These are phyloP conservation scores for Mycteria americana DNA, from an alignment of 2,797 vertebrate genomes.

Conservation along the genomic window DNA sequence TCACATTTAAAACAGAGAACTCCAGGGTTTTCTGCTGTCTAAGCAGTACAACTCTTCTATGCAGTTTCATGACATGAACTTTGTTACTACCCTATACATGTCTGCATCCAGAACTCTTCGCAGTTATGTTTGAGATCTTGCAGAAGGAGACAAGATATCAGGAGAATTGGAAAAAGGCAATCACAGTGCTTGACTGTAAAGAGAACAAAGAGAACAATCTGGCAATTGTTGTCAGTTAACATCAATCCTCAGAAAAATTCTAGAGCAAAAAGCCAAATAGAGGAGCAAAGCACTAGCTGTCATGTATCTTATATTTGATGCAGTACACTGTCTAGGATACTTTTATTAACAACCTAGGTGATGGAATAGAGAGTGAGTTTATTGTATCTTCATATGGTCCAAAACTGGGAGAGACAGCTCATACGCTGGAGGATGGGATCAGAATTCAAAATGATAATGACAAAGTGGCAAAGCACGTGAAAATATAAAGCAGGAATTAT, in stretches of 20 bases:
- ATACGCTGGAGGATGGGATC: background rate
- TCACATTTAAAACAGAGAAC: background rate
- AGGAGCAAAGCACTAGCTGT: background rate
- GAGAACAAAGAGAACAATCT: background rate
- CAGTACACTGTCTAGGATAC: background rate
- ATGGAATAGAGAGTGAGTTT: background rate
- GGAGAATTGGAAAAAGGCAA: background rate
- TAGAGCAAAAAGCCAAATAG: slow-evolving; percentile 16
- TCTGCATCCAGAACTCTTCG: background rate
- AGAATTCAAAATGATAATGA: background rate
- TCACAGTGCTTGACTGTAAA: background rate
- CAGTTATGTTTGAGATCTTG: background rate
- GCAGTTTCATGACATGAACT: background rate
- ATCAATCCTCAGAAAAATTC: slow-evolving; percentile 29
- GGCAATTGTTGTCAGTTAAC: background rate
- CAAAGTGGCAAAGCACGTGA: background rate
- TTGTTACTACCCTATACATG: background rate
- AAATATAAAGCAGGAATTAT: background rate
- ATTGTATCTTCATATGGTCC: background rate
- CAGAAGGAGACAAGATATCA: background rate
- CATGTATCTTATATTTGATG: background rate
- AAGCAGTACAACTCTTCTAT: background rate
- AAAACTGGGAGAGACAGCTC: background rate
- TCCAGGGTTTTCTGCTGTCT: background rate
- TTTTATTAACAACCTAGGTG: slow-evolving; percentile 18